phyloP scores from a whole-genome alignment of 2,797 vertebrate genomes.

The Eleutherodactylus coqui region DNA sequence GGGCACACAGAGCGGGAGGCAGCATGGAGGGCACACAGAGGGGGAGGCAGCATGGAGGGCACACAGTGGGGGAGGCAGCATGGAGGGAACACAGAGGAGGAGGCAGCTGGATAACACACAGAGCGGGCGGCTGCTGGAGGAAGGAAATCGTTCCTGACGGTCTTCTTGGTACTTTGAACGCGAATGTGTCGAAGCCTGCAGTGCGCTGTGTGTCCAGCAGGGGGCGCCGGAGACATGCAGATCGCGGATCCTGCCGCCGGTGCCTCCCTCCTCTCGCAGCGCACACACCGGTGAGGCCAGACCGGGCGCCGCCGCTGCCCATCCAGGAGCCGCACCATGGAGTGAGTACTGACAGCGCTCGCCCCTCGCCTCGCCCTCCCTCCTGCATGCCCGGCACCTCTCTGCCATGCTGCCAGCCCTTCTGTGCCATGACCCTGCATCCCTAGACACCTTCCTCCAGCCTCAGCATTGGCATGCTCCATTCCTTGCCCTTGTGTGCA shows the following conservation, averaged over 20 bases:
- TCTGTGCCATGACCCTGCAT: background rate
- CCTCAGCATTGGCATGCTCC: background rate
- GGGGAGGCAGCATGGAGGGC: no score
- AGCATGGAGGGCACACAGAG: no score
- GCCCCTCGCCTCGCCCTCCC: background rate
- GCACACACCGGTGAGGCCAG: conserved; percentile 30
- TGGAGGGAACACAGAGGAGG: no score
- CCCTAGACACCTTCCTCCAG: background rate
- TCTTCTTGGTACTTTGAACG: background rate
- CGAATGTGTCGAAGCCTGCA: background rate
- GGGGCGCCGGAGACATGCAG: conserved; percentile 4
- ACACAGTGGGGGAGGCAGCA: background rate
- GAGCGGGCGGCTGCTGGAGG: background rate
- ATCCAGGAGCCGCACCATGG: conserved; percentile 58
- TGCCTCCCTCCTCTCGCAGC: conserved; percentile 59
- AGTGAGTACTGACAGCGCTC: conserved; percentile 49
- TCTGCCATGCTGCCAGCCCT: background rate
- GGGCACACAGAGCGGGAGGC: no score
- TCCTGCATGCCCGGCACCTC: background rate
- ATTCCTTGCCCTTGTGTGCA: background rate
- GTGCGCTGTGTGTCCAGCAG: background rate
- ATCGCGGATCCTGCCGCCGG: conserved; percentile 30
- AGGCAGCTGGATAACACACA: background rate
- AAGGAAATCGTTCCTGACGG: no score
- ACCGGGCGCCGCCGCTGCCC: conserved; percentile 60